A percentile compares a stretch with the other conserved stretches of the same genome.
These are phyloP conservation scores for Prochilodus magdalenae DNA, from an alignment of 2,113 vertebrate species.

Conservation along the genomic window DNA sequence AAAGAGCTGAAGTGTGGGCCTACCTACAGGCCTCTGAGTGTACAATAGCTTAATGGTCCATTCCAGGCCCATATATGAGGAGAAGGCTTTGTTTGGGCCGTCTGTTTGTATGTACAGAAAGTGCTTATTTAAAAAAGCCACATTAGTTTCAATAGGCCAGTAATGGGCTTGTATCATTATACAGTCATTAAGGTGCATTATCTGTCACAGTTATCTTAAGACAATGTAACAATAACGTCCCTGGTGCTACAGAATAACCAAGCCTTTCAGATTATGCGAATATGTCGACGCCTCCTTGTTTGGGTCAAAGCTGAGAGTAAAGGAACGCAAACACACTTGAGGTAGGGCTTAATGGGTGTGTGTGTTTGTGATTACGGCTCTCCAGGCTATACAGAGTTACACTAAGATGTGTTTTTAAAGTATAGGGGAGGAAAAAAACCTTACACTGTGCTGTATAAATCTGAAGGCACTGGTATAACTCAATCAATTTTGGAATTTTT, in stretches of 20 bases:
- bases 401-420: too few species aligned
- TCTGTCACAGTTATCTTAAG: constrained; percentile 56
- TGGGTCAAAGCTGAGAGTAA: not conserved
- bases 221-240: constrained; percentile 50
- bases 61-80: constrained; percentile 8
- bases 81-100: constrained; percentile 34
- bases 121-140: constrained; percentile 9
- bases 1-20: not conserved
- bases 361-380: constrained; percentile 31
- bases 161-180: constrained; percentile 50
- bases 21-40: not conserved
- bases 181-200: constrained; percentile 46
- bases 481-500: too few species aligned
- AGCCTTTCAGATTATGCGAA: constrained; percentile 52
- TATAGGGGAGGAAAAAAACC: too few species aligned
- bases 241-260: constrained; percentile 47
- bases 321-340: constrained; percentile 54
- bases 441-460: too few species aligned
- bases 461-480: too few species aligned
- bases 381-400: not conserved
- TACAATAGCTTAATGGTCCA: constrained; percentile 12
- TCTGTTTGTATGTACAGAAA: constrained; percentile 44
- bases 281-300: constrained; percentile 39
- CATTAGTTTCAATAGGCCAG: constrained; percentile 50
- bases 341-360: constrained; percentile 32